A percentile compares a stretch with the other conserved stretches of the same genome.
Evolutionary conservation across 1,140 invertebrate genomes (phyloP).

Genomic region (Drosophila lowei): DNA sequence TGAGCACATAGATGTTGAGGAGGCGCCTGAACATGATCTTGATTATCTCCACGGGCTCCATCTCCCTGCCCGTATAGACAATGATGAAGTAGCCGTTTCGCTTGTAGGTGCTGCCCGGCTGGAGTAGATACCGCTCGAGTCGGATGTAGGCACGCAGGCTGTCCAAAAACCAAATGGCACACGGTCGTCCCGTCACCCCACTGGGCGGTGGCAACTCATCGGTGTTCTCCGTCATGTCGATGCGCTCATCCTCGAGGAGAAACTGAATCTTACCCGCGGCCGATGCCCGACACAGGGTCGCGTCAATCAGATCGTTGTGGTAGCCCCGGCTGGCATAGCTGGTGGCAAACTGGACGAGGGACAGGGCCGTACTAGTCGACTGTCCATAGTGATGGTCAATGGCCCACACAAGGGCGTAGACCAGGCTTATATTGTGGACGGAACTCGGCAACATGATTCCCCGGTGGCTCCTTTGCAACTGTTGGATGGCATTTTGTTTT

Average conservation of each 20-base stretch:
- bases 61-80: constrained; percentile 67
- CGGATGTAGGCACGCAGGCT: constrained; percentile 57
- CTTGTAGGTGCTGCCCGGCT: constrained; percentile 46
- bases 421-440: constrained; percentile 54
- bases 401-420: constrained; percentile 72
- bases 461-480: constrained; percentile 1
- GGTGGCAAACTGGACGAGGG: constrained; percentile 61
- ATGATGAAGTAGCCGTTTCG: constrained; percentile 66
- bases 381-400: constrained; percentile 63
- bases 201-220: constrained; percentile 16
- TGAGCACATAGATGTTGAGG: constrained; percentile 63
- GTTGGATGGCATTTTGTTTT: not conserved
- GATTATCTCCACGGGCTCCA: constrained; percentile 38
- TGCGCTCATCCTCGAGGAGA: constrained; percentile 43
- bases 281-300: constrained; percentile 22
- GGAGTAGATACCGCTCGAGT: constrained; percentile 52
- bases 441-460: constrained; percentile 24
- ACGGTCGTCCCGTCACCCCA: constrained; percentile 23
- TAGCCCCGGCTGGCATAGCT: constrained; percentile 19
- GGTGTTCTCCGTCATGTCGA: constrained; percentile 9
- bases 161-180: constrained; percentile 69
- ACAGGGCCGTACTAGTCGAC: constrained; percentile 43
- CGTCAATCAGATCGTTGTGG: constrained; percentile 71
- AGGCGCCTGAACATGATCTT: constrained; percentile 63
- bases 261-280: constrained; percentile 39